phyloP scores from a whole-genome alignment of 2,113 vertebrate genomes.

The Brienomyrus longianalis region DNA sequence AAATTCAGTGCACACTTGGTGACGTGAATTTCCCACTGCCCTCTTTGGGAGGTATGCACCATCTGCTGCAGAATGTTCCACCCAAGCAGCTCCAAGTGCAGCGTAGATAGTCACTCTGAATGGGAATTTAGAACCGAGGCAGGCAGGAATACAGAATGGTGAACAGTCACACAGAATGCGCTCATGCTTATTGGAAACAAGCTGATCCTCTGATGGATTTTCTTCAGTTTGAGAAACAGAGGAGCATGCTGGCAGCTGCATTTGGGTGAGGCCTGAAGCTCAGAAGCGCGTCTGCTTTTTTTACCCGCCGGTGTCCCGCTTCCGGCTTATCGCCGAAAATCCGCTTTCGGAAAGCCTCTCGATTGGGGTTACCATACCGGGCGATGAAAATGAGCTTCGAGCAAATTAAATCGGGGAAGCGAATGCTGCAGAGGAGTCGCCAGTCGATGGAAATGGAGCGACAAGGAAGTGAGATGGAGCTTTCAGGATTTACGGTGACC shows the following conservation, averaged over 20 bases:
- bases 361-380: background rate
- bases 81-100: background rate
- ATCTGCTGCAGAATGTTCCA: background rate
- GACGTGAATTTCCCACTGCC: background rate
- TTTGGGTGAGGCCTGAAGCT: background rate
- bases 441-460: background rate
- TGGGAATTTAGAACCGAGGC: constrained; percentile 40
- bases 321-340: background rate
- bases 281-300: background rate
- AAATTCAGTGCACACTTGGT: background rate
- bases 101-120: background rate
- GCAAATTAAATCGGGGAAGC: background rate
- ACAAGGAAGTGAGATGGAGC: background rate
- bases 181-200: background rate
- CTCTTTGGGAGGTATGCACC: background rate
- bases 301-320: background rate
- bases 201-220: background rate
- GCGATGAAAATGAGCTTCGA: background rate
- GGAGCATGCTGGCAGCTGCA: background rate
- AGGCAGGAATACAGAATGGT: constrained; percentile 39
- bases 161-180: constrained; percentile 1
- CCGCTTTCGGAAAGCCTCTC: background rate
- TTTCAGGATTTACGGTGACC: background rate
- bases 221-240: background rate
- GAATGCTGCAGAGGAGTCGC: background rate